Conservation (phyloP, 1,140 invertebrate species). For the Telenomus remus region DNA sequence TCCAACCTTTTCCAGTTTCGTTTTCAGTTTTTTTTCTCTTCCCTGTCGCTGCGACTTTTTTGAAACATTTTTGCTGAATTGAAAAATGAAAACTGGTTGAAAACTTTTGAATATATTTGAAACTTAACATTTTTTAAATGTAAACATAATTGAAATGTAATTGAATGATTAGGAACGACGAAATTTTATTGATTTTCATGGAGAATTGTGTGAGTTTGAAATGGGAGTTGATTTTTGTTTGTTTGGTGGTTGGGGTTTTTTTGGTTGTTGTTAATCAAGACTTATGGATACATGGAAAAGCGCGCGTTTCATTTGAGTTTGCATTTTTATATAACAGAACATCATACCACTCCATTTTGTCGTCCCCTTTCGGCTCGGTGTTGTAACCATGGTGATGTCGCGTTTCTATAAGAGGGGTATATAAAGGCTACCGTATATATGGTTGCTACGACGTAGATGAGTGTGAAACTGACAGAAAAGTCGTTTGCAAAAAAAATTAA, state of each 20-base stretch:
- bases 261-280: constrained; percentile 1
- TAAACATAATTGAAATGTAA: too few relatives aligned
- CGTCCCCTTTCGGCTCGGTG: constrained; percentile 73
- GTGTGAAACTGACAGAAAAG: constrained; percentile 56
- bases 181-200: too few relatives aligned
- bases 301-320: constrained; percentile 37
- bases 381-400: constrained; percentile 76
- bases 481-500: constrained; percentile 3
- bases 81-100: too few relatives aligned
- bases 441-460: constrained; percentile 53
- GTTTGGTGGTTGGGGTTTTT: not conserved
- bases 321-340: constrained; percentile 59
- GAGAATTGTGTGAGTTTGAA: too few relatives aligned
- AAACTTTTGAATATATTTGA: too few relatives aligned
- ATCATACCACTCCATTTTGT: constrained; percentile 74
- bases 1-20: too few relatives aligned
- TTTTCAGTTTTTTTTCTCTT: too few relatives aligned
- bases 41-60: too few relatives aligned
- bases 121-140: too few relatives aligned
- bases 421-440: constrained; percentile 68
- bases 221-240: too few relatives aligned
- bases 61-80: too few relatives aligned
- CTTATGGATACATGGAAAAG: constrained; percentile 30
- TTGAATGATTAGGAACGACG: too few relatives aligned
- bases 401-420: constrained; percentile 72